Conservation (phyloP, 2,113 vertebrate genomes). For the Heterocephalus glaber region DNA sequence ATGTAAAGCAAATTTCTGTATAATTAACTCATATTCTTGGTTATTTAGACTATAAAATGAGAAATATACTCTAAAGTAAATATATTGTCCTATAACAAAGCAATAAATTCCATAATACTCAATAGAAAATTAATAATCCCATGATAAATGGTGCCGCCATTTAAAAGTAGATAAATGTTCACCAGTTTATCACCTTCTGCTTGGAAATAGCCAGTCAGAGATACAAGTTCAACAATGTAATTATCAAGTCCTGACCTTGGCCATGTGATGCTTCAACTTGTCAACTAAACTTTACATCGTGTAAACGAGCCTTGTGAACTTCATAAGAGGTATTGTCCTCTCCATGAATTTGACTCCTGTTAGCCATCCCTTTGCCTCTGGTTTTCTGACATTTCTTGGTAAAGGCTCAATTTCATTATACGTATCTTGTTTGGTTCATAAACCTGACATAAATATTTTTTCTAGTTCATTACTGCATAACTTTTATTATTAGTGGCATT, state of each 20-base stretch:
- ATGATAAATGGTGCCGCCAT: not conserved
- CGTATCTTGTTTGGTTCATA: slow-evolving; percentile 30
- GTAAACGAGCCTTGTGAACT: not conserved
- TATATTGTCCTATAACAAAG: not conserved
- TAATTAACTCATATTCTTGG: slow-evolving; percentile 2
- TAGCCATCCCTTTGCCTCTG: not conserved
- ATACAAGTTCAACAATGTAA: not conserved
- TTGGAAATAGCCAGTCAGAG: not conserved
- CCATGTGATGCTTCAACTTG: not conserved
- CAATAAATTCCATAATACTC: not conserved
- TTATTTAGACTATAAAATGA: slow-evolving; percentile 20
- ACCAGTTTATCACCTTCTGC: not conserved
- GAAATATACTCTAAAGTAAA: slow-evolving; percentile 2
- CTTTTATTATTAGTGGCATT: slow-evolving; percentile 30
- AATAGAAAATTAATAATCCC: not conserved
- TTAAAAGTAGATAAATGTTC: not conserved
- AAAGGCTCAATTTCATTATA: not conserved
- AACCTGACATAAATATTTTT: not conserved
- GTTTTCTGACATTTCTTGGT: not conserved
- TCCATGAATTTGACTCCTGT: not conserved
- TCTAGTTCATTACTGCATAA: not conserved
- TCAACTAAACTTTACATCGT: not conserved
- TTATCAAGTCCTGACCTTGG: not conserved
- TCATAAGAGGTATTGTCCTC: not conserved
- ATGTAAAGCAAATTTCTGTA: not conserved